phyloP scores from a whole-genome alignment of 1,140 invertebrate genomes.

The Drosophila parabipectinata region DNA sequence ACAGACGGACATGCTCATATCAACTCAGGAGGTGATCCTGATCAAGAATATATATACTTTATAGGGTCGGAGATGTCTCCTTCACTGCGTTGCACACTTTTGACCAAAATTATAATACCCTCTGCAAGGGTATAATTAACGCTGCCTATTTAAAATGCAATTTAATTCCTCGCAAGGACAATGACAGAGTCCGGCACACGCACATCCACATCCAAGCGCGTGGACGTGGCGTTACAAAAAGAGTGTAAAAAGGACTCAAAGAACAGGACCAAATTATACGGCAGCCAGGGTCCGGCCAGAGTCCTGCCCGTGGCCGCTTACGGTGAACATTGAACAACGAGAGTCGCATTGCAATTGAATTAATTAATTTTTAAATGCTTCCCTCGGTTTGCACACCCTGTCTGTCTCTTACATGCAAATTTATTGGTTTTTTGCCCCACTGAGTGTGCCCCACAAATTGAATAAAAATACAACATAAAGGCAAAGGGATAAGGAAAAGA shows the following conservation, averaged over 20 bases:
- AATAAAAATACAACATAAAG: conserved; percentile 50
- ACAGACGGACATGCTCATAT: no score
- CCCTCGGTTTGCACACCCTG: conserved; percentile 40
- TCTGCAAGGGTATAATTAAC: no score
- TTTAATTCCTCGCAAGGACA: conserved; percentile 52
- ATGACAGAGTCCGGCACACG: conserved; percentile 46
- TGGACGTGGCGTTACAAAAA: background rate
- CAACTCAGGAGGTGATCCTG: no score
- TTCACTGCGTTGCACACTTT: no score
- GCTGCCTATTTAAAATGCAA: conserved; percentile 55
- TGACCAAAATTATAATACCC: no score
- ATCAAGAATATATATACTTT: no score
- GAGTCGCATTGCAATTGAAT: conserved; percentile 67
- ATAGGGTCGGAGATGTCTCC: no score
- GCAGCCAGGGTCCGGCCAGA: conserved; percentile 2
- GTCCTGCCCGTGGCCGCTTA: background rate
- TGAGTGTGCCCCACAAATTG: conserved; percentile 47
- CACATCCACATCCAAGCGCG: conserved; percentile 1
- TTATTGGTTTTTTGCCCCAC: conserved; percentile 54
- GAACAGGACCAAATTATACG: conserved; percentile 59
- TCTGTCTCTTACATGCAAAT: conserved; percentile 66
- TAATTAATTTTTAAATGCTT: conserved; percentile 73
- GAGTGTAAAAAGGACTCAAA: conserved; percentile 35
- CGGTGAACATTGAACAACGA: conserved; percentile 37
- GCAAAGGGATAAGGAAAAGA: conserved; percentile 26